A percentile compares a stretch with the other conserved stretches of the same genome.
phyloP scores from a whole-genome alignment of 2,888 invertebrate species.

The Microdon myrmicae region DNA sequence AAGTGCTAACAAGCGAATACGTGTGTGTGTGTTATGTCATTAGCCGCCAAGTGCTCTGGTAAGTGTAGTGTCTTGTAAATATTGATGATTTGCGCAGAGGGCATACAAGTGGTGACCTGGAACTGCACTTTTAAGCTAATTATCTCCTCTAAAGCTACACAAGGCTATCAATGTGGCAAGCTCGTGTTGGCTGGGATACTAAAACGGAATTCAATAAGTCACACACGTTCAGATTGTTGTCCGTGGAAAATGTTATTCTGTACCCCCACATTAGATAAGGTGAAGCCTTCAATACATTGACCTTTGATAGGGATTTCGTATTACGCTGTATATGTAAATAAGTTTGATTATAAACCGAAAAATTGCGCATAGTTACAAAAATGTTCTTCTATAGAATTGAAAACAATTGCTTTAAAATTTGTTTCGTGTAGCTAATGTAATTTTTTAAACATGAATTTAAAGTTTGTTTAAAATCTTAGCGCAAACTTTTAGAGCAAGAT shows the following conservation, averaged over 20 bases:
- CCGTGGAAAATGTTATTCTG: slow-evolving; percentile 36
- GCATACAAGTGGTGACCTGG: slow-evolving; percentile 60
- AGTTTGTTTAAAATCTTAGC: no score
- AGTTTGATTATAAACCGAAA: no score
- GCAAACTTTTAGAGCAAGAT: no score
- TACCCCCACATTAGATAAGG: no score
- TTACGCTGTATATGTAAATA: no score
- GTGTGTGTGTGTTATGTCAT: slow-evolving; percentile 14
- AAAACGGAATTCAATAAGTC: slow-evolving; percentile 29
- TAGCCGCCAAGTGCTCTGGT: slow-evolving; percentile 9
- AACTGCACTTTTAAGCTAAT: slow-evolving; percentile 61
- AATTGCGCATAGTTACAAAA: no score
- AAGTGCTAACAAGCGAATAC: neutral
- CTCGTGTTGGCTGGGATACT: slow-evolving; percentile 6
- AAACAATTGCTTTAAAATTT: no score
- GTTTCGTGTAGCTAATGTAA: no score
- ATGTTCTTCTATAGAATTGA: no score
- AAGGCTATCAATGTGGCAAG: slow-evolving; percentile 29
- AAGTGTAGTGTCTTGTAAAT: slow-evolving; percentile 37
- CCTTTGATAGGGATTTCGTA: no score
- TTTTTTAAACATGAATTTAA: no score
- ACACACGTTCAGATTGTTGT: slow-evolving; percentile 11
- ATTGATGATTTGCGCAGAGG: slow-evolving; percentile 38
- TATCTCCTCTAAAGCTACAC: slow-evolving; percentile 36
- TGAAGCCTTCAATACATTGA: no score